phyloP scores from a whole-genome alignment of 2,888 invertebrate species.

The Epinotia ramella region DNA sequence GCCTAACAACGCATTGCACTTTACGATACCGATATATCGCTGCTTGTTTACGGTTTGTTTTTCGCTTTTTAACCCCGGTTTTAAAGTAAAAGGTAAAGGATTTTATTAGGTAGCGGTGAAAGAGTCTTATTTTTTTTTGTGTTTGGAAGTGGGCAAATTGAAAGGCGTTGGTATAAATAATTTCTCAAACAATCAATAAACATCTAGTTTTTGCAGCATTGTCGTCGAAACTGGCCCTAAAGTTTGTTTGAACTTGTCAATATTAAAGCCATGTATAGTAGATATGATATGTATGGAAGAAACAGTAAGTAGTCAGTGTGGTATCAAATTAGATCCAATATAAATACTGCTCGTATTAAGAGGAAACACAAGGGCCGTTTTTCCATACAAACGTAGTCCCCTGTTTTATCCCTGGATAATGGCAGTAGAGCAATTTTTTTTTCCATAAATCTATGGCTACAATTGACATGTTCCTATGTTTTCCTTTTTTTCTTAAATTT shows the following conservation, averaged over 20 bases:
- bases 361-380: too few species aligned
- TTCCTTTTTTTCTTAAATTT: too few species aligned
- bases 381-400: too few species aligned
- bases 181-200: neutral
- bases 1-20: slow-evolving; percentile 43
- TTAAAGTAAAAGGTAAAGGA: slow-evolving; percentile 39
- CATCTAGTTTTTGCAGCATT: neutral
- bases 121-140: neutral
- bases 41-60: slow-evolving; percentile 43
- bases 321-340: neutral
- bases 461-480: too few species aligned
- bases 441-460: too few species aligned
- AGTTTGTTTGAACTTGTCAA: neutral
- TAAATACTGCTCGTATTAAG: neutral
- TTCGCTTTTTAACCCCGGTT: slow-evolving; percentile 22
- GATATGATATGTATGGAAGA: neutral
- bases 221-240: neutral
- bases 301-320: neutral
- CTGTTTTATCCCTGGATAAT: too few species aligned
- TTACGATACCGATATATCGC: slow-evolving; percentile 45
- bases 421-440: too few species aligned
- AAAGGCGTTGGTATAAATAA: neutral
- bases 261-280: neutral
- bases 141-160: neutral
- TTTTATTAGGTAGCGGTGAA: slow-evolving; percentile 38